Evolutionary conservation across 2,888 invertebrate species (phyloP), one percentile per base, ranked within the genome.

Genomic region (Lepas anatifera): DNA sequence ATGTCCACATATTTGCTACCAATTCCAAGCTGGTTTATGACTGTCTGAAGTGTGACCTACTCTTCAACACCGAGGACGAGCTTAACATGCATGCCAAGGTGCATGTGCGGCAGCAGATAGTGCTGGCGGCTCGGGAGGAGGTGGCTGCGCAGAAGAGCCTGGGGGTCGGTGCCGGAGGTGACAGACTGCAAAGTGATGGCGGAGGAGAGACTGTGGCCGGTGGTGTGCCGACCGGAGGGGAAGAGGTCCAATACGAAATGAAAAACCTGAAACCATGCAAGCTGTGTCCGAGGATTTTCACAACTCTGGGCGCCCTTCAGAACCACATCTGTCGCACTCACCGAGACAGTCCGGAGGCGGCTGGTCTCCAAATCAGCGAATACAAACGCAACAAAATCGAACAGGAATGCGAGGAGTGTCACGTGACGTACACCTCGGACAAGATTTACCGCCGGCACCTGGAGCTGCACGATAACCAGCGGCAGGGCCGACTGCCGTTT

Each of bases 1-100:
- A 66, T 27, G 66, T 66, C 25, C 39, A 66, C 39, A 66, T 66
- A 25, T 39, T 66, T n/a, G n/a, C n/a, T n/a, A n/a, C n/a, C n/a
- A n/a, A n/a, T n/a, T n/a, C n/a, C n/a, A n/a, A n/a, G n/a, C n/a
- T n/a, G n/a, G n/a, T n/a, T n/a, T 13, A 8, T 2, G 66, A 7
- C 8, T 66, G 66, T 18, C 39, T 25, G 13, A 13, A 39, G 25
- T 66, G 66, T 18, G 39, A 39, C 2, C n/a, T 7, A 1, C 10
- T 3, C 4, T 66, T 66, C 41, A 6, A 7, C 39, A 2, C 41
- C 13, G 66, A 27, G 25, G 37, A 39, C 2, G 39, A 66, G 25
- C 66, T 66, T 10, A 25, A 41, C 35, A 22, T 11, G 25, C 66
- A 66, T 39, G 16, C 7, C 25, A 41, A 66, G 37, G n/a, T 37